Evolutionary conservation across 2,888 invertebrate species (phyloP).

Genomic region (Dyspetes luteomarginatus): DNA sequence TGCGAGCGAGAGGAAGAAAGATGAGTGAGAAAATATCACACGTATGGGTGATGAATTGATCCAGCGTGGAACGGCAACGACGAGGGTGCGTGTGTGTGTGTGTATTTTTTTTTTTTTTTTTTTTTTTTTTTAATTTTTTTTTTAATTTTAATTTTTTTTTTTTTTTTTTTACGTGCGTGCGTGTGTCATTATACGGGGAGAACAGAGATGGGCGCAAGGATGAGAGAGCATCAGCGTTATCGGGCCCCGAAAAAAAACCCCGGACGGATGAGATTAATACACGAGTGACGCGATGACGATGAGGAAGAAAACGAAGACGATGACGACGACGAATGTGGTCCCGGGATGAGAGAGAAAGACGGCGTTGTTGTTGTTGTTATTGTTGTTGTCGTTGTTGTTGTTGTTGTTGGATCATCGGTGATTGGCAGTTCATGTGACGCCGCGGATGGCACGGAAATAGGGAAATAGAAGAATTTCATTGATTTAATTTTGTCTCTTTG

Average conservation of each 20-base stretch:
- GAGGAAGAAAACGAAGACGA: constrained; percentile 37
- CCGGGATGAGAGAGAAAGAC: constrained; percentile 63
- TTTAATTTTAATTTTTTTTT: neutral
- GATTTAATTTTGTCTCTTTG: constrained; percentile 72
- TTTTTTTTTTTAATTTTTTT: neutral
- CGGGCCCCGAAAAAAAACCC: constrained; percentile 14
- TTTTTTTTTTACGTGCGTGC: constrained; percentile 6
- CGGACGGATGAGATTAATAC: constrained; percentile 32
- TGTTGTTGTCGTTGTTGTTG: constrained; percentile 61
- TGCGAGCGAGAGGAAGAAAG: constrained; percentile 15
- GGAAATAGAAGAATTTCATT: constrained; percentile 83
- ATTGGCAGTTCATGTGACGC: constrained; percentile 63
- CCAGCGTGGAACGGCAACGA: constrained; percentile 18
- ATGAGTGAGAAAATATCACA: constrained; percentile 22
- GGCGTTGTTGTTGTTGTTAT: constrained; percentile 63
- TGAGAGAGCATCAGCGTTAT: constrained; percentile 35
- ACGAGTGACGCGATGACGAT: constrained; percentile 42
- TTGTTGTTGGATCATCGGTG: constrained; percentile 42
- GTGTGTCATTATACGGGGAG: constrained; percentile 38
- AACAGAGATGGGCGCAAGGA: constrained; percentile 29
- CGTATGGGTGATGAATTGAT: constrained; percentile 34
- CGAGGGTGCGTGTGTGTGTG: constrained; percentile 22
- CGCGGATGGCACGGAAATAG: constrained; percentile 80
- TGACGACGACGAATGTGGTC: constrained; percentile 48
- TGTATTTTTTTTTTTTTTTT: constrained; percentile 11